These are phyloP conservation scores for Ia io DNA, from an alignment of 2,113 vertebrate species.

Conservation along the genomic window DNA sequence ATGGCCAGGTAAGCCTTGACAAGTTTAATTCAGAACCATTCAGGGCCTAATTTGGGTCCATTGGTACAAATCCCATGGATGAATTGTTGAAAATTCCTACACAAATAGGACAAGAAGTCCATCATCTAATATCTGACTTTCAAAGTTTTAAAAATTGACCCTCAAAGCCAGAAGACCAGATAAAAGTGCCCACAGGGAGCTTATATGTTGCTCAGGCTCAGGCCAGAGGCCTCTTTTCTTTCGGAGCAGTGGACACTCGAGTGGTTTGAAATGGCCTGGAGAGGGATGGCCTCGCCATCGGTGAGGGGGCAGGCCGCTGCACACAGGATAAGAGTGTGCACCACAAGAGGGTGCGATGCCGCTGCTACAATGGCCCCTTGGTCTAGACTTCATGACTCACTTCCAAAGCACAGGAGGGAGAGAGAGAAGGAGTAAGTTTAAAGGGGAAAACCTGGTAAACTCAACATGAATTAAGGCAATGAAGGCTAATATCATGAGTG, in stretches of 20 bases:
- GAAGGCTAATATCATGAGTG: background rate
- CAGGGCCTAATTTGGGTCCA: background rate
- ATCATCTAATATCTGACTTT: background rate
- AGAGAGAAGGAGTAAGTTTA: background rate
- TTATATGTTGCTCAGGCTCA: background rate
- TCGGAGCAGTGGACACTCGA: background rate
- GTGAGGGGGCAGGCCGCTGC: too few species aligned
- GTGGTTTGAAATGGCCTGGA: background rate
- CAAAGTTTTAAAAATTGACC: background rate
- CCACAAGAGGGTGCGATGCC: accelerated
- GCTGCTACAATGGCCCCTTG: background rate
- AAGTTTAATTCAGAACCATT: background rate
- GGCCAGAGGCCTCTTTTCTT: background rate
- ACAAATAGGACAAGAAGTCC: background rate
- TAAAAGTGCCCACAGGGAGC: background rate
- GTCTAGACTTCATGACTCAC: background rate
- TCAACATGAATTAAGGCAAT: background rate
- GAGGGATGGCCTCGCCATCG: accelerated
- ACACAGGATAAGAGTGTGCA: too few species aligned
- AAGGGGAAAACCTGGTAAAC: background rate
- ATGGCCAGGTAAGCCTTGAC: background rate
- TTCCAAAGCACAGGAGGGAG: background rate
- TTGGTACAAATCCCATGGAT: background rate
- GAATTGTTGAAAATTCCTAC: background rate
- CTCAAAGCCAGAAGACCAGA: background rate